These are phyloP conservation scores for Caenorhabditis afra DNA, from an alignment of 2,888 invertebrate genomes.

Conservation along the genomic window DNA sequence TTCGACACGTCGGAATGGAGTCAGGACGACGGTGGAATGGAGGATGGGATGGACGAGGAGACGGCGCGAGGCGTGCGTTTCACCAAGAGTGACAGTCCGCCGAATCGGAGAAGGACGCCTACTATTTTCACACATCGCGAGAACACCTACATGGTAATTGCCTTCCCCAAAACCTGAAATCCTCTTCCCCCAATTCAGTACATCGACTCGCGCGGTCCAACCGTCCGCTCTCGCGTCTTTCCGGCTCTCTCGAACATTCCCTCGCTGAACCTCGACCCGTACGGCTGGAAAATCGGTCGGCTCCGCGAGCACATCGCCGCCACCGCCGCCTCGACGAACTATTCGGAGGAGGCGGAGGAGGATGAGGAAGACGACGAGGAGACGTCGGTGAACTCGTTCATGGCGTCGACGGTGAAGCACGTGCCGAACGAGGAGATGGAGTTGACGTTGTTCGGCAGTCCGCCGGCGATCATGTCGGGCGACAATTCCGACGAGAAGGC, in stretches of 20 bases:
- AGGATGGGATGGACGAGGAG: slow-evolving; percentile 3
- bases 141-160: slow-evolving; percentile 56
- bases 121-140: slow-evolving; percentile 54
- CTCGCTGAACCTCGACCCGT: slow-evolving; percentile 45
- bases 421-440: slow-evolving; percentile 48
- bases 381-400: slow-evolving; percentile 42
- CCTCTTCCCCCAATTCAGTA: slow-evolving; percentile 62
- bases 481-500: slow-evolving; percentile 16
- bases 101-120: slow-evolving; percentile 49
- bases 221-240: slow-evolving; percentile 63
- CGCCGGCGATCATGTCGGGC: slow-evolving; percentile 54
- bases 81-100: slow-evolving; percentile 29
- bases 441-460: slow-evolving; percentile 73
- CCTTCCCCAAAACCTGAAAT: too few relatives aligned
- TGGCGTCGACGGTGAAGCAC: slow-evolving; percentile 46
- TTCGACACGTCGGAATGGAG: slow-evolving; percentile 64
- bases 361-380: background rate
- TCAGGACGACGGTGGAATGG: slow-evolving; percentile 26
- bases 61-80: slow-evolving; percentile 10
- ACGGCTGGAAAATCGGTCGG: slow-evolving; percentile 61
- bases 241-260: slow-evolving; percentile 23
- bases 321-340: slow-evolving; percentile 17
- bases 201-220: slow-evolving; percentile 79
- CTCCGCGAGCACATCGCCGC: slow-evolving; percentile 42
- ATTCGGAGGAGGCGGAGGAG: slow-evolving; percentile 32